Base-by-base conservation (phyloP, 2,797 vertebrate species). In the Muscicapa striata region DNA sequence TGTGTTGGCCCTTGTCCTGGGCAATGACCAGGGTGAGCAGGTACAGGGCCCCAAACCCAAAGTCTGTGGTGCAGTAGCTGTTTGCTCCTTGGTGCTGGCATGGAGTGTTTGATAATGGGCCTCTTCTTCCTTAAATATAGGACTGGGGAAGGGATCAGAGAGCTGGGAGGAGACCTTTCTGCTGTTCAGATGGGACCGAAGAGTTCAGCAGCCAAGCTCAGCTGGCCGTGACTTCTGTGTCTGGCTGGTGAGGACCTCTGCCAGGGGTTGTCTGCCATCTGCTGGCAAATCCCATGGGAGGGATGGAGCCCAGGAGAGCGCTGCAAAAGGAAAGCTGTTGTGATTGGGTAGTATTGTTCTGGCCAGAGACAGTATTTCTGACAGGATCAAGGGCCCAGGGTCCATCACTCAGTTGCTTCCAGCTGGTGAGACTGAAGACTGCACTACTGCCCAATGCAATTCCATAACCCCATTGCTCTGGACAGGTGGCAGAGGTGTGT, bases 231-330 rank as follows among this genome's bases (percentile, higher is more conserved):
- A 34, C 5, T 38, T 77, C 32, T 48, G 48, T 26, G 64, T 36
- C 78, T 63, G 59, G 11, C 1, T 57, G 55, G 15, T 1, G 7
- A 93, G 78, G n/a, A 75, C 40, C 54, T 94, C 89, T 91, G 75
- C 72, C 91, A 93, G 91, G 85, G 54, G 75, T 95, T 93, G 95
- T 51, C 84, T 96, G 95, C 95, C 96, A 96, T 93, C 96, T 97
- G 90, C 96, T 96, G 96, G 96, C 81, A 84, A 90, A 86, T 82
- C 92, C 74, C 87, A 22, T 1, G 49, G 75, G 69, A 24, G 19
- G 52, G 52, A 30, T 15, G 45, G 40, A 93, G 45, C 36, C 51
- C 21, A 19, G 66, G 32, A 77, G 55, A n/a, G 45, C 15, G 6
- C 36, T 55, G 52, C 16, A 76, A 74, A 73, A 57, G 10, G 51